Evolutionary conservation across 2,113 vertebrate genomes (phyloP), one percentile per base, ranked within the genome.

Genomic region (Anolis carolinensis): DNA sequence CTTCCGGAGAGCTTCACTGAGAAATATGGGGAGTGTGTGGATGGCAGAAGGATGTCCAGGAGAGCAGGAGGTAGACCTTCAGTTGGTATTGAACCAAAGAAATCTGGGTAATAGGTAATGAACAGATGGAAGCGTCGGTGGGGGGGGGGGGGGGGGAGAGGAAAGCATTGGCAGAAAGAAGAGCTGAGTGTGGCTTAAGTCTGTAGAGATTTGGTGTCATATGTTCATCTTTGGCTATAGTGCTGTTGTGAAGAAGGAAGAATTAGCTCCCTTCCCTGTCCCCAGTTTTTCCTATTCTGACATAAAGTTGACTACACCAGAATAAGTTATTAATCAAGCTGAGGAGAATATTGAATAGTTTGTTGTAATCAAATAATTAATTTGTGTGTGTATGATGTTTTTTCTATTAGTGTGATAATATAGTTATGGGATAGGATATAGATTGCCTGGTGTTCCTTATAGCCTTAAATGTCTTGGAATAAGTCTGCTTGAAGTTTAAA

Each of bases 321-420:
- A 81, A 7, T 50, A 75, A 32, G 30, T n/a, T 25, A 68, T 48
- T 68, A 23, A 39, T 25, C 32, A 32, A 2, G 16, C 20, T 75
- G 25, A 13, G 11, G 62, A 30, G 13, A 9, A 27, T 68, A 55
- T 68, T 68, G 65, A 36, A 20, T 70, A 30, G 20, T 86, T 10
- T 32, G 34, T 27, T 6, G 6, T 65, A 20, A 65, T 81, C 63
- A 70, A 82, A 82, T 5, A 70, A 81, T 77, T 68, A 68, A 10
- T 63, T 79, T 75, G 72, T 89, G 68, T 81, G 78, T 85, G 83
- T 59, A 59, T 59, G 13, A 86, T 16, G 87, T 83, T 70, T 63
- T 81, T 87, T 85, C 62, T 73, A 72, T 27, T 20, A 59, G 83
- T 78, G 80, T 68, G 75, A 27, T 25, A 86, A 86, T 79, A 77